Evolutionary conservation across 2,113 vertebrate genomes (phyloP).

Genomic region (Sinocyclocheilus anophthalmus): DNA sequence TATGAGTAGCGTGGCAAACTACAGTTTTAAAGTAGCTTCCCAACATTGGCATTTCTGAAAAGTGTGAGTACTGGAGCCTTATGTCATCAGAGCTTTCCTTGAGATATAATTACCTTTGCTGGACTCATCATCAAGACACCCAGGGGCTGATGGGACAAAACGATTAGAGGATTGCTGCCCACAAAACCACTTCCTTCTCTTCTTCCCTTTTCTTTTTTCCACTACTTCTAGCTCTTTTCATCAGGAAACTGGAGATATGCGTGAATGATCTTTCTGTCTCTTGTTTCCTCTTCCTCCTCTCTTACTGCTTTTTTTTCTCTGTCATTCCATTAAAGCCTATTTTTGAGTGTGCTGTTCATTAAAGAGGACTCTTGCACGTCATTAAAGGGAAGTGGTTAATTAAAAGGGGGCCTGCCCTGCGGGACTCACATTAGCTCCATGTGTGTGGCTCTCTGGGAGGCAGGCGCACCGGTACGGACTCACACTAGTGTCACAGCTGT

Average conservation of each 20-base stretch:
- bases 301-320: neutral
- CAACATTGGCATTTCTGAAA: neutral
- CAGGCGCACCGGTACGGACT: conserved; percentile 84
- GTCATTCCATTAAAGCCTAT: conserved; percentile 52
- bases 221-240: conserved; percentile 8
- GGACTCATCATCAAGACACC: conserved; percentile 60
- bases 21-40: neutral
- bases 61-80: conserved; percentile 29
- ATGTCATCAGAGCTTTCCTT: conserved; percentile 57
- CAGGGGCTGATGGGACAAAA: conserved; percentile 57
- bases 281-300: neutral
- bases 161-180: conserved; percentile 58
- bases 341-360: conserved; percentile 58
- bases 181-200: conserved; percentile 57
- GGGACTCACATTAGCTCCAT: conserved; percentile 85
- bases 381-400: conserved; percentile 61
- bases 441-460: conserved; percentile 81
- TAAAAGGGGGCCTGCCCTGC: conserved; percentile 47
- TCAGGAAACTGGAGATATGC: conserved; percentile 42
- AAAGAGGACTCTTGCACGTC: conserved; percentile 51
- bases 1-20: neutral
- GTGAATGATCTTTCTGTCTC: conserved; percentile 10
- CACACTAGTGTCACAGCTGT: conserved; percentile 76
- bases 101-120: conserved; percentile 63
- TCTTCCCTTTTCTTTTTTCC: conserved; percentile 37